A percentile compares a stretch with the other conserved stretches of the same genome.
Evolutionary conservation across 2,888 invertebrate genomes (phyloP).

Genomic region (Agrilus biguttatus): DNA sequence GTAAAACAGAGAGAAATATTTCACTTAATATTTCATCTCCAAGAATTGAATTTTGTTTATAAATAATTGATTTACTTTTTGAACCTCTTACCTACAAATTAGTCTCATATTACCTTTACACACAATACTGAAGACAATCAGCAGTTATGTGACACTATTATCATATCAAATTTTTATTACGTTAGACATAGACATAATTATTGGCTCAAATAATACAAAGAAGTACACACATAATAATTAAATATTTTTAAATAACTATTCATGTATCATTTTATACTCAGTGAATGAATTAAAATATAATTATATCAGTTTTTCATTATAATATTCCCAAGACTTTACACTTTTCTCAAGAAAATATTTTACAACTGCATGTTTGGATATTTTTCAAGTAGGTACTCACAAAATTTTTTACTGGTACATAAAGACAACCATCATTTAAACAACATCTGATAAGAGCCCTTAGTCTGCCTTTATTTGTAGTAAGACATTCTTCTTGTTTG

Average conservation of each 20-base stretch:
- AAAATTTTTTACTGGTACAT: constrained; percentile 37
- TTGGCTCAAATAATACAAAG: too few species aligned
- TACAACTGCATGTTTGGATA: too few species aligned
- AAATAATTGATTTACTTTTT: constrained; percentile 15
- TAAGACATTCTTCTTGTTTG: constrained; percentile 28
- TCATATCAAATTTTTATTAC: too few species aligned
- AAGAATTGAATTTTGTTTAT: constrained; percentile 33
- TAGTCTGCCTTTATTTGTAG: constrained; percentile 32
- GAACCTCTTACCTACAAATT: constrained; percentile 8
- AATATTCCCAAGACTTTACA: too few species aligned
- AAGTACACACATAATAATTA: too few species aligned
- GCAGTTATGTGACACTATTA: too few species aligned
- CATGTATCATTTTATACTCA: too few species aligned
- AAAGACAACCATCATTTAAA: constrained; percentile 36
- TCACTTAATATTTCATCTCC: constrained; percentile 48
- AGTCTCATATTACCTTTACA: not conserved
- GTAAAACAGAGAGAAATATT: constrained; percentile 40
- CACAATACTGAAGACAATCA: constrained; percentile 1
- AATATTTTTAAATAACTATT: too few species aligned
- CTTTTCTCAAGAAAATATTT: too few species aligned
- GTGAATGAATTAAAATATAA: too few species aligned
- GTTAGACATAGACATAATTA: too few species aligned
- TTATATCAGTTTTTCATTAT: too few species aligned
- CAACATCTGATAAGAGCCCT: constrained; percentile 37
- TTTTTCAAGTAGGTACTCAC: constrained; percentile 21